A percentile compares a stretch with the other conserved stretches of the same genome.
These are phyloP conservation scores for Ctenomys sociabilis DNA, from an alignment of 2,113 vertebrate species.

Conservation along the genomic window DNA sequence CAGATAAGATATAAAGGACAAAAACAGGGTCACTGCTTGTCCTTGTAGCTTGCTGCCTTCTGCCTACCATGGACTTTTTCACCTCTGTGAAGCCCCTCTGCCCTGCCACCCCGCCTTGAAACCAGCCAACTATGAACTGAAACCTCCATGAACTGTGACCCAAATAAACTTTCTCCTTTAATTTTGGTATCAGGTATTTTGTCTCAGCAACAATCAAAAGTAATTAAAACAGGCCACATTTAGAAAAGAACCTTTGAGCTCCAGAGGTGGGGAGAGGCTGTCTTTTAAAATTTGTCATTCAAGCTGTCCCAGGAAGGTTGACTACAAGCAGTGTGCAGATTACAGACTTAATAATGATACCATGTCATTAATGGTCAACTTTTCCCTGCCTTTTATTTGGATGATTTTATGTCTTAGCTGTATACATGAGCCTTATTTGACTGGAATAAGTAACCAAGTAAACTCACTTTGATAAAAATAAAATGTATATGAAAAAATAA, in stretches of 20 bases:
- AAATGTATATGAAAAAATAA: background rate
- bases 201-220: background rate
- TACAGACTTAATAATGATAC: background rate
- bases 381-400: constrained; percentile 65
- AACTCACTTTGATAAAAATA: constrained; percentile 72
- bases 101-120: background rate
- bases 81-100: background rate
- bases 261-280: background rate
- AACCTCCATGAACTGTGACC: background rate
- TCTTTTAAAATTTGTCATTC: background rate
- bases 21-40: background rate
- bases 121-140: background rate
- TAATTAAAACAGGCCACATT: background rate
- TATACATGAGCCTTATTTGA: constrained; percentile 60
- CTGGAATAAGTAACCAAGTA: constrained; percentile 73
- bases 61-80: background rate
- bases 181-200: background rate
- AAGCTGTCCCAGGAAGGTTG: background rate
- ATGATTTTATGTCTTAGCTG: constrained; percentile 63
- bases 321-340: background rate
- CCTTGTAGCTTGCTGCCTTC: background rate
- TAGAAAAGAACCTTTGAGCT: background rate
- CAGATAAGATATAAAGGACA: background rate
- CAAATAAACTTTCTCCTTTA: background rate
- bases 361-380: background rate